These are phyloP conservation scores for Ophiodon elongatus DNA, from an alignment of 2,113 vertebrate species.

Conservation along the genomic window DNA sequence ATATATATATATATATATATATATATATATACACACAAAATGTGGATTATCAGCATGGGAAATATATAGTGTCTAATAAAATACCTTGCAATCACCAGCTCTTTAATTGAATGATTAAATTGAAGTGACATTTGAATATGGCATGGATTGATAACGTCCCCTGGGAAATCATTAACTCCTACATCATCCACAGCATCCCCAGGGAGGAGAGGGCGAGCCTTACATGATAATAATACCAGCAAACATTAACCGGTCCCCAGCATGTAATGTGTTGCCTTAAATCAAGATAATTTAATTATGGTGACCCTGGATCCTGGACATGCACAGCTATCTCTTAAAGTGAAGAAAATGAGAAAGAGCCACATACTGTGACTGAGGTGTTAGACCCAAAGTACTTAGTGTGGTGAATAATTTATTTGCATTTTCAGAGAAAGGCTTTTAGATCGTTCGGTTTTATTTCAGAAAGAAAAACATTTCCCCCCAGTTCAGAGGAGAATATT, in stretches of 20 bases:
- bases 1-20: background rate
- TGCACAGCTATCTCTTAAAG: slow-evolving; percentile 27
- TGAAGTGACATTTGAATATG: slow-evolving; percentile 53
- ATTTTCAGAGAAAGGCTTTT: slow-evolving; percentile 16
- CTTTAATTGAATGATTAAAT: slow-evolving; percentile 47
- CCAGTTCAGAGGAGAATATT: slow-evolving; percentile 3
- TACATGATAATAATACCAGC: slow-evolving; percentile 37
- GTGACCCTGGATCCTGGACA: slow-evolving; percentile 35
- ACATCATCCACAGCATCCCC: slow-evolving; percentile 28
- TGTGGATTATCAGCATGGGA: too few species aligned
- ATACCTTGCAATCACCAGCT: background rate
- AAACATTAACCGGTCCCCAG: slow-evolving; percentile 45
- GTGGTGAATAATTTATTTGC: slow-evolving; percentile 45
- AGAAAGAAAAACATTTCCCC: background rate
- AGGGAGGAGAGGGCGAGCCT: slow-evolving; percentile 44
- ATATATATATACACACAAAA: too few species aligned
- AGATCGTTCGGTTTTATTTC: slow-evolving; percentile 11
- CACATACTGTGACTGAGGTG: slow-evolving; percentile 42
- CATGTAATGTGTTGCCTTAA: slow-evolving; percentile 50
- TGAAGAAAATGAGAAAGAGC: slow-evolving; percentile 19
- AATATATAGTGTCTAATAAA: background rate
- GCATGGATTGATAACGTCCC: slow-evolving; percentile 38
- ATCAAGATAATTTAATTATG: slow-evolving; percentile 59
- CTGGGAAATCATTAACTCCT: slow-evolving; percentile 58
- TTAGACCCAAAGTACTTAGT: slow-evolving; percentile 28